Evolutionary conservation across 2,797 vertebrate genomes (phyloP).

Genomic region (Myripristis jacobus): DNA sequence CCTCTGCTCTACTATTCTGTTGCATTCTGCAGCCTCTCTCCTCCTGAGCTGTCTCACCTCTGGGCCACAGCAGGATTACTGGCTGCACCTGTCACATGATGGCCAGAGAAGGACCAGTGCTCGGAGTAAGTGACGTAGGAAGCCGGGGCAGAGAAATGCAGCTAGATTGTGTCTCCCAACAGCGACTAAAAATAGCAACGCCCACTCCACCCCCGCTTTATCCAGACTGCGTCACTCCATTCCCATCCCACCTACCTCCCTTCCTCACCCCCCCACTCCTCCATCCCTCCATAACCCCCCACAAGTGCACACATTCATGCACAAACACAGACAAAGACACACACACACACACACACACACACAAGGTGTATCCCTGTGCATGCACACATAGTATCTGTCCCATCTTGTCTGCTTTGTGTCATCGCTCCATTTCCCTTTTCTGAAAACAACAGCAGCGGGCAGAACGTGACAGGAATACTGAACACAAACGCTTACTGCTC

Average conservation of each 20-base stretch:
- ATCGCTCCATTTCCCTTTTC: not conserved
- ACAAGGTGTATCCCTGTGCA: too few species aligned
- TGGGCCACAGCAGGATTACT: slow-evolving; percentile 36
- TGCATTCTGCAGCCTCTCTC: slow-evolving; percentile 44
- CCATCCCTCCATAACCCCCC: slow-evolving; percentile 19
- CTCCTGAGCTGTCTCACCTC: slow-evolving; percentile 43
- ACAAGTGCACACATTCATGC: not conserved
- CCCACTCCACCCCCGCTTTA: slow-evolving; percentile 65
- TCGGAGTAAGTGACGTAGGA: slow-evolving; percentile 68
- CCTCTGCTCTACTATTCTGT: not conserved
- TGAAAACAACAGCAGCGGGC: slow-evolving; percentile 14
- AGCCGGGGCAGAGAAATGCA: slow-evolving; percentile 54
- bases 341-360: slow-evolving; percentile 7
- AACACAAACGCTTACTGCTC: not conserved
- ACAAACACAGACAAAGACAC: not conserved
- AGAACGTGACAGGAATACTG: not conserved
- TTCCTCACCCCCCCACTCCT: slow-evolving; percentile 34
- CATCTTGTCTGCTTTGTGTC: slow-evolving; percentile 1
- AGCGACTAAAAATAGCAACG: slow-evolving; percentile 73
- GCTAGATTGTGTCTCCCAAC: slow-evolving; percentile 64
- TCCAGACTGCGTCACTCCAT: slow-evolving; percentile 69
- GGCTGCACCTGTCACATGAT: slow-evolving; percentile 67
- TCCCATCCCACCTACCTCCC: slow-evolving; percentile 47
- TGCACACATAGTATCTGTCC: slow-evolving; percentile 32
- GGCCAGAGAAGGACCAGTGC: slow-evolving; percentile 32